Evolutionary conservation across 2,113 vertebrate species (phyloP).

Genomic region (Aix galericulata): DNA sequence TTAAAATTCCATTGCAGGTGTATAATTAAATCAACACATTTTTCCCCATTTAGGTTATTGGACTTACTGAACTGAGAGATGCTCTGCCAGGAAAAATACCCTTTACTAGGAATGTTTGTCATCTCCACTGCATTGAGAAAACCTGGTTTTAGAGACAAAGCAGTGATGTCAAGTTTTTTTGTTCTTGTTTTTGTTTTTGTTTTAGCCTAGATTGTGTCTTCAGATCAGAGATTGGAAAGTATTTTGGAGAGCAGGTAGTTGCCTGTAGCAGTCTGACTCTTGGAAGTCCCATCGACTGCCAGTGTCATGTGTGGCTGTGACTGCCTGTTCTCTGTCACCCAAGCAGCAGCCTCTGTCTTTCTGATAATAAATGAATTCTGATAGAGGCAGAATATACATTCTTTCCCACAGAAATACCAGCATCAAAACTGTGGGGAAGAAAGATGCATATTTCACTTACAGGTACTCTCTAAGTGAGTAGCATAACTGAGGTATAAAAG

Average conservation of each 20-base stretch:
- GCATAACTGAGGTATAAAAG: slow-evolving; percentile 26
- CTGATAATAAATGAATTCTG: background rate
- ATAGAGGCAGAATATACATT: background rate
- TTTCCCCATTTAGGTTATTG: slow-evolving; percentile 22
- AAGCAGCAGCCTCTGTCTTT: background rate
- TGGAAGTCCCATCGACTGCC: background rate
- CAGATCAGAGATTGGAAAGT: background rate
- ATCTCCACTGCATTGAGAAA: background rate
- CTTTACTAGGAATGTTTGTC: background rate
- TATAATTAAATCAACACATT: background rate
- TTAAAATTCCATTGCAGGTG: slow-evolving; percentile 26
- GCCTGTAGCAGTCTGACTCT: background rate
- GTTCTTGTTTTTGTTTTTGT: background rate
- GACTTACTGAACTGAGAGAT: background rate
- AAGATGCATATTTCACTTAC: background rate
- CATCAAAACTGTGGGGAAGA: background rate
- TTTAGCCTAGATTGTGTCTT: background rate
- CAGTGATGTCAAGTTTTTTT: background rate
- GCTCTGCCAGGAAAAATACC: background rate
- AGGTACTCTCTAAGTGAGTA: background rate
- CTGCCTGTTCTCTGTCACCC: background rate
- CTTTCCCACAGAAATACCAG: background rate
- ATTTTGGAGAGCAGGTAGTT: background rate
- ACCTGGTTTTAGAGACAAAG: background rate
- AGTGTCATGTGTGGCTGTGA: background rate